Conservation (phyloP, 2,888 invertebrate species). For the Anarsia innoxiella region DNA sequence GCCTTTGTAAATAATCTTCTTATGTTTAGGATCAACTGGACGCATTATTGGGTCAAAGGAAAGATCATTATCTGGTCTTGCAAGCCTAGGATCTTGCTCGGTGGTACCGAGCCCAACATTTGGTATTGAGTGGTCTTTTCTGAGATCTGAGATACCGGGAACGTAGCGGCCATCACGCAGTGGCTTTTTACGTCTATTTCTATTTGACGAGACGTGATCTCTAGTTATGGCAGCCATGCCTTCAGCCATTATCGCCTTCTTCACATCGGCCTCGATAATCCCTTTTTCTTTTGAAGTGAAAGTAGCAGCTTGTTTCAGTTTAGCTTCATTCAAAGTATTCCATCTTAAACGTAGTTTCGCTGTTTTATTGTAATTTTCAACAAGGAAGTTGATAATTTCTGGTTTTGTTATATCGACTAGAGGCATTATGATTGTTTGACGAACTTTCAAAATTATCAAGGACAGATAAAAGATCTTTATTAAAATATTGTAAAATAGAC, state of each 20-base stretch:
- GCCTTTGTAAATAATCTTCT: background rate
- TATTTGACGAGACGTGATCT: background rate
- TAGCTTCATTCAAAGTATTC: slow-evolving; percentile 14
- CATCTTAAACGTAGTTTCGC: background rate
- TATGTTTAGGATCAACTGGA: background rate
- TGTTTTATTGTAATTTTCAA: slow-evolving; percentile 36
- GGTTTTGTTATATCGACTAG: slow-evolving; percentile 36
- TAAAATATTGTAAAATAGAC: too few relatives aligned
- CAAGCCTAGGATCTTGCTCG: slow-evolving; percentile 2
- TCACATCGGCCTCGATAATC: slow-evolving; percentile 25
- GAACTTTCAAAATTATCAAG: too few relatives aligned
- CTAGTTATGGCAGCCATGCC: background rate
- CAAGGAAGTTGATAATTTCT: slow-evolving; percentile 34
- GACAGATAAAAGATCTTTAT: too few relatives aligned
- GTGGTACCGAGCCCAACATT: background rate
- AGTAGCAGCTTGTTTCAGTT: slow-evolving; percentile 31
- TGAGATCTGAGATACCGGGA: background rate
- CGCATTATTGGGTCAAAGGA: background rate
- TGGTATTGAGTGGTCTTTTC: background rate
- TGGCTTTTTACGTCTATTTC: background rate
- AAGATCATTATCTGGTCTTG: background rate
- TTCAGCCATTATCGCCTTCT: background rate
- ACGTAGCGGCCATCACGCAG: background rate
- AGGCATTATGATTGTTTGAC: too few relatives aligned
- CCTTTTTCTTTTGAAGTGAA: slow-evolving; percentile 31